Evolutionary conservation across 2,888 invertebrate species (phyloP), one percentile per base, ranked within the genome.

Genomic region (Trachelus tabidus): DNA sequence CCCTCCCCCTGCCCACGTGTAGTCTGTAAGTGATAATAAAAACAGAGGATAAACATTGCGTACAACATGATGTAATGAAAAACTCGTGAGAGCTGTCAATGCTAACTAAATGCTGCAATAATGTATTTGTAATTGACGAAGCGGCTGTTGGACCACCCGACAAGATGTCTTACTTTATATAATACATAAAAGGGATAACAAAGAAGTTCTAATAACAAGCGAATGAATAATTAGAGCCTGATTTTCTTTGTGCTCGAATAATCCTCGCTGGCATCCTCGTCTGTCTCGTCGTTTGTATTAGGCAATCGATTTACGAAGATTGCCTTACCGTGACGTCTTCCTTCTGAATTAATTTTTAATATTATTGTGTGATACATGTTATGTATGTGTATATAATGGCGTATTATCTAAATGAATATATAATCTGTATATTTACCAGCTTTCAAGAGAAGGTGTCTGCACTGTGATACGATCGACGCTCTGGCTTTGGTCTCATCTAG

Each of bases 401-500:
- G 31, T 15, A 23, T 31, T 71, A 71, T 71, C 12, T 33, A 34
- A 71, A 71, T 71, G 30, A 34, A 34, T 31, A 33, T 4, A 71
- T 34, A 71, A 34, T 71, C 31, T 71, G 71, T 87, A 80, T 89
- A 92, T 88, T 92, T 92, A 93, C 96, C 94, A 81, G 95, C 94
- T 92, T 94, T 95, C 9, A 95, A 87, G 82, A 94, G 93, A 0
- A 96, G 92, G 86, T 93, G 93, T 56, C 94, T 92, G 85, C 95
- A 93, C 87, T 94, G 94, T 83, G 92, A 91, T 85, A 94, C 92
- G 56, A 96, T 92, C 0, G 95, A 93, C 87, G 94, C 94, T 89
- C 96, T 94, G 69, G 95, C 94, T 88, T 95, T 94, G 84, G 94
- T 94, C 88, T 94, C 95, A 75, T 94, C 95, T 4, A 96, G 90